Evolutionary conservation across 2,797 vertebrate species (phyloP), one percentile per base, ranked within the genome.

Genomic region (Prunella strophiata): DNA sequence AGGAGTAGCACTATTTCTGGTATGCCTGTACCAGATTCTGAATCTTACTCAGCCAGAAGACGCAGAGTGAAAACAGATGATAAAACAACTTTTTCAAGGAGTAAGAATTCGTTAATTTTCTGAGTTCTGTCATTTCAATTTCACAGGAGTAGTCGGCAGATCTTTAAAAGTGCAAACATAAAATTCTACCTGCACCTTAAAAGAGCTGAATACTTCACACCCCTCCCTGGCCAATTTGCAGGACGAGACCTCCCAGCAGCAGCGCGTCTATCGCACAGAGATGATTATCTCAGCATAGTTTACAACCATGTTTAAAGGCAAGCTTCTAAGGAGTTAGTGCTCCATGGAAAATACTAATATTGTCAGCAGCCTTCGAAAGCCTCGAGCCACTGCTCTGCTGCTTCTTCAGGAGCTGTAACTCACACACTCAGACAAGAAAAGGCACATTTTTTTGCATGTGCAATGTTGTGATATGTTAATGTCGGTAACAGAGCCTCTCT

Each of bases 51-150:
- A 86, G 73, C 17, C 61, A 89, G 38, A 79, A 91, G 55, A 82
- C 13, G 21, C 73, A 42, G 58, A 73, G n/a, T 45, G 40, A 87
- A 70, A 91, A 16, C 42, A 76, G 72, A 85, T 52, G 45, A 92
- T 85, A 67, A 71, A 89, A 48, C 52, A 87, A 85, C 59, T 84
- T 80, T 12, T 65, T 34, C 50, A 78, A 65, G 32, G 40, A 87
- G 27, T 11, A 92, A 36, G 62, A 68, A 94, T 89, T 70, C 29
- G 54, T 78, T 91, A 81, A 93, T 92, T 91, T 68, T n/a, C 78
- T 9, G 43, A 66, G 47, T 71, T 83, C 58, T 63, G 70, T 79
- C 85, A 30, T 21, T 67, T 74, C 79, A 23, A 13, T 74, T 89
- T 52, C 38, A 42, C 54, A 50, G 58, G 32, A 92, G 54, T 50